Evolutionary conservation across 2,888 invertebrate species (phyloP).

Genomic region (Drosophila hawaiiensis): DNA sequence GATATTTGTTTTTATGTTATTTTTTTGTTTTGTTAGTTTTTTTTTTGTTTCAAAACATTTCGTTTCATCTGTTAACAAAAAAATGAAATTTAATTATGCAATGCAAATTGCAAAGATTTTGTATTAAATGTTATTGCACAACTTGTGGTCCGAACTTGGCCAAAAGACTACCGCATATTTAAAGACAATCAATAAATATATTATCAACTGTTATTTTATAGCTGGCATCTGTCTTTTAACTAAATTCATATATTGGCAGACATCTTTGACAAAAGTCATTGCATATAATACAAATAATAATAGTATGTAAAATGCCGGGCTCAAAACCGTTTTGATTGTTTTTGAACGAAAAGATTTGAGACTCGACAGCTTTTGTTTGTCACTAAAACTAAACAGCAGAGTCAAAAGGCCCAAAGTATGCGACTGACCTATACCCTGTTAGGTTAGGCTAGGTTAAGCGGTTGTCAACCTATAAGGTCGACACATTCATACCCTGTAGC

Average conservation of each 20-base stretch:
- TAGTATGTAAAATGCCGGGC: neutral
- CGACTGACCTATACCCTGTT: conserved; percentile 3
- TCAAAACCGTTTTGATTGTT: conserved; percentile 3
- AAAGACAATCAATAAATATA: conserved; percentile 18
- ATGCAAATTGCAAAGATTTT: conserved; percentile 29
- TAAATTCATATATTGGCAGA: conserved; percentile 1
- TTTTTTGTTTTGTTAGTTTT: neutral
- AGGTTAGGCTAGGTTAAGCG: neutral
- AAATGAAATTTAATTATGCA: conserved; percentile 22
- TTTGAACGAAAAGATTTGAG: neutral
- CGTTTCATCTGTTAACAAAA: neutral
- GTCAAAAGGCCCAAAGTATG: too few relatives aligned
- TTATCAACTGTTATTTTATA: conserved; percentile 13
- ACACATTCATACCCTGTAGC: too few relatives aligned
- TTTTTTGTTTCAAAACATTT: conserved; percentile 9
- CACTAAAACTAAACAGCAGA: neutral
- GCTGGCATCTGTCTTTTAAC: neutral
- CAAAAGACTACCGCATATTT: conserved; percentile 25
- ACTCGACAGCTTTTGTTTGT: neutral
- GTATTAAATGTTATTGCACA: conserved; percentile 15
- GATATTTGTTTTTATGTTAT: conserved; percentile 4
- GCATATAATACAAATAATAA: neutral
- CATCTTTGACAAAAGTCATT: conserved; percentile 13
- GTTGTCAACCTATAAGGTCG: neutral
- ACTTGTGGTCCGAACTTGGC: conserved; percentile 8